Conservation (phyloP, 2,797 vertebrate genomes). For the Bradypus variegatus region DNA sequence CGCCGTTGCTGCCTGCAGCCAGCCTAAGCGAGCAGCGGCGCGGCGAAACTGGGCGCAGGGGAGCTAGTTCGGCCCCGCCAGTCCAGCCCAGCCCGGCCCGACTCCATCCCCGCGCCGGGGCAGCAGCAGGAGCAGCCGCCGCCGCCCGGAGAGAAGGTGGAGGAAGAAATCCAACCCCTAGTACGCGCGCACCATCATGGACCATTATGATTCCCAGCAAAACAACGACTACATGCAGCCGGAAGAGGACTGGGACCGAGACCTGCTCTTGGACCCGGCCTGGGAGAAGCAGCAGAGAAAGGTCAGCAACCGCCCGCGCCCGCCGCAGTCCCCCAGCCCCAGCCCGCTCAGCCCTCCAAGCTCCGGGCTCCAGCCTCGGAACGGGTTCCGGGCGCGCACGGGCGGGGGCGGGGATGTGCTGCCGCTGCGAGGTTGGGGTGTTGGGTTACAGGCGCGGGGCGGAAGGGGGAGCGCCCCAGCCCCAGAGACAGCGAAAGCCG, state of each 20-base stretch:
- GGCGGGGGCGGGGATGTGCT: slow-evolving; percentile 41
- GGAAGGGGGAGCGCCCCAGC: slow-evolving; percentile 46
- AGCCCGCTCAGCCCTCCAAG: not conserved
- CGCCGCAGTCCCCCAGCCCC: not conserved
- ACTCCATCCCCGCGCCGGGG: not conserved
- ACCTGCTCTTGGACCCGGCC: slow-evolving; percentile 89
- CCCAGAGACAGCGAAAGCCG: slow-evolving; percentile 15
- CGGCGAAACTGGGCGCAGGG: slow-evolving; percentile 50
- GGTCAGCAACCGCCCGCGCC: slow-evolving; percentile 69
- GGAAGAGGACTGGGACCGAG: slow-evolving; percentile 91
- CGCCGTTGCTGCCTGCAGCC: not conserved
- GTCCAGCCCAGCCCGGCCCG: not conserved
- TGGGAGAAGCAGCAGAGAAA: slow-evolving; percentile 97
- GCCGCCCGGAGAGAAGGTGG: slow-evolving; percentile 58
- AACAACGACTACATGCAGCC: slow-evolving; percentile 85
- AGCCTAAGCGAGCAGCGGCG: slow-evolving; percentile 18
- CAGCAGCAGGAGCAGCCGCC: slow-evolving; percentile 54
- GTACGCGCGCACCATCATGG: slow-evolving; percentile 62
- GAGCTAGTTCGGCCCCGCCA: slow-evolving; percentile 13
- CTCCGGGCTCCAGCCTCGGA: not conserved
- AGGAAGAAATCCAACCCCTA: slow-evolving; percentile 52
- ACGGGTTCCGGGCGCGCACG: slow-evolving; percentile 26
- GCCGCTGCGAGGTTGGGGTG: slow-evolving; percentile 42
- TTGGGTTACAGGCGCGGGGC: slow-evolving; percentile 59
- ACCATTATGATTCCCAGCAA: slow-evolving; percentile 71